Conservation (phyloP, 2,888 invertebrate species). For the Philereme transversata region DNA sequence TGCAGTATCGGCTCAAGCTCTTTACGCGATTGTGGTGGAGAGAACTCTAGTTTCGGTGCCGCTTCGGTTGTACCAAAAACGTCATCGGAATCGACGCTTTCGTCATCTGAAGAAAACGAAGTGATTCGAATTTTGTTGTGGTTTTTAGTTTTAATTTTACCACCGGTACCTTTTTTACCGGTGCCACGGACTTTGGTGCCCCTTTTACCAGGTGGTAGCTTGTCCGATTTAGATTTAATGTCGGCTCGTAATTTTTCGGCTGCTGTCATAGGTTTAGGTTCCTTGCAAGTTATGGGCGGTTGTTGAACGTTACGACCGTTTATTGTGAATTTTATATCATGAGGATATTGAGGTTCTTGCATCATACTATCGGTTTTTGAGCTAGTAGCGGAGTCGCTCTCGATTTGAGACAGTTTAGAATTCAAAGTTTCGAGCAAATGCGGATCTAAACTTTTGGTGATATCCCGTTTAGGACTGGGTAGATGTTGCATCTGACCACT, state of each 20-base stretch:
- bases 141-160: slow-evolving; percentile 84
- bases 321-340: slow-evolving; percentile 81
- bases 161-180: slow-evolving; percentile 81
- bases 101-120: slow-evolving; percentile 90
- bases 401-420: slow-evolving; percentile 89
- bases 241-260: slow-evolving; percentile 80
- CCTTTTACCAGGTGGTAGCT: slow-evolving; percentile 84
- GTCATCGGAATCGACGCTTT: slow-evolving; percentile 90
- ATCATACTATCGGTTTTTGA: slow-evolving; percentile 88
- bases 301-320: slow-evolving; percentile 75
- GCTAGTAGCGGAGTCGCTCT: slow-evolving; percentile 90
- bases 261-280: slow-evolving; percentile 72
- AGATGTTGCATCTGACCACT: slow-evolving; percentile 85
- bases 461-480: slow-evolving; percentile 88
- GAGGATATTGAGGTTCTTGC: slow-evolving; percentile 80
- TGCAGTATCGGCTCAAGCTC: slow-evolving; percentile 90
- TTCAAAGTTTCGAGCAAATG: slow-evolving; percentile 87
- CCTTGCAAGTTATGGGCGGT: slow-evolving; percentile 70
- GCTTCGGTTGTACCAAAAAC: slow-evolving; percentile 91
- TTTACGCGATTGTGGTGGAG: slow-evolving; percentile 89
- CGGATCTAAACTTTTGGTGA: slow-evolving; percentile 88
- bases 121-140: slow-evolving; percentile 90
- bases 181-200: slow-evolving; percentile 85
- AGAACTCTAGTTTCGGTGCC: slow-evolving; percentile 89
- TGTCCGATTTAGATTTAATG: slow-evolving; percentile 84